A percentile compares a stretch with the other conserved stretches of the same genome.
Conservation (phyloP, 2,797 vertebrate species). For the Crotalus adamanteus region DNA sequence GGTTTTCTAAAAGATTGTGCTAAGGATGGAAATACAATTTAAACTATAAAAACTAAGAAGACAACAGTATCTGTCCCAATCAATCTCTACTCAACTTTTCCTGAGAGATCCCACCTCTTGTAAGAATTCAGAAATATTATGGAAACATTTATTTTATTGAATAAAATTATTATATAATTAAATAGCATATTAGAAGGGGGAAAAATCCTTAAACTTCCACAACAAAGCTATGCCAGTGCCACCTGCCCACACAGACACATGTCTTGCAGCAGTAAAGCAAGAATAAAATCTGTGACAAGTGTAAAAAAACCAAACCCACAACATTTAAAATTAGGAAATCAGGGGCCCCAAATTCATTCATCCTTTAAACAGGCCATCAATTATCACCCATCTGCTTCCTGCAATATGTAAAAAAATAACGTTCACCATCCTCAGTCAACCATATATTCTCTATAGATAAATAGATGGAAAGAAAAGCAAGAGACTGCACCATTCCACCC, state of each 20-base stretch:
- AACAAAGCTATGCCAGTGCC: neutral
- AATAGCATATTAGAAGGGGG: neutral
- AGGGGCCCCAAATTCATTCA: slow-evolving; percentile 71
- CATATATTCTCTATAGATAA: slow-evolving; percentile 23
- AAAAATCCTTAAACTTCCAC: neutral
- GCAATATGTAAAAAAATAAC: slow-evolving; percentile 66
- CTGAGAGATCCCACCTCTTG: neutral
- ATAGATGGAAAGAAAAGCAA: neutral
- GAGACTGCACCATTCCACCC: neutral
- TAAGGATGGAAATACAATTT: neutral
- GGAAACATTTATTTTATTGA: neutral
- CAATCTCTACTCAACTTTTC: neutral
- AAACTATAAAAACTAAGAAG: neutral
- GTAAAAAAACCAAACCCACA: neutral
- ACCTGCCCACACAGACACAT: slow-evolving; percentile 25
- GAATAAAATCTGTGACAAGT: slow-evolving; percentile 38
- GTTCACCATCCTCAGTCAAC: slow-evolving; percentile 72
- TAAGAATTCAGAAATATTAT: neutral
- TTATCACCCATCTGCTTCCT: slow-evolving; percentile 79
- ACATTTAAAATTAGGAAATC: slow-evolving; percentile 69
- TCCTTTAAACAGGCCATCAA: slow-evolving; percentile 73
- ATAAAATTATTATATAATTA: neutral
- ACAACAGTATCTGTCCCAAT: neutral
- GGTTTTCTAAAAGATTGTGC: neutral
- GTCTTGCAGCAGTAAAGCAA: slow-evolving; percentile 45